These are phyloP conservation scores for Harpagifer antarcticus DNA, from an alignment of 2,797 vertebrate species.

Conservation along the genomic window DNA sequence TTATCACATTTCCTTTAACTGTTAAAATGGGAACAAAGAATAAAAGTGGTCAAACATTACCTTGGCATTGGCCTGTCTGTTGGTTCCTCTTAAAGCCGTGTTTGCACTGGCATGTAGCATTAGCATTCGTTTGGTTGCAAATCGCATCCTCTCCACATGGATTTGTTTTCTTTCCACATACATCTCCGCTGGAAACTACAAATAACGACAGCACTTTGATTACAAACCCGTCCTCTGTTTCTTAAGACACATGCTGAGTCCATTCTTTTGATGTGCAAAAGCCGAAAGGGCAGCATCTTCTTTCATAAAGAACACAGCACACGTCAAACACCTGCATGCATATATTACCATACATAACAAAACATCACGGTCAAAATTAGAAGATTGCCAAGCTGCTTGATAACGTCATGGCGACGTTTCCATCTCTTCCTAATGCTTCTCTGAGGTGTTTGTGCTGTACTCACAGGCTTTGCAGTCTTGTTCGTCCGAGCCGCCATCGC, in stretches of 20 bases:
- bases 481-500: slow-evolving; percentile 93
- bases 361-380: slow-evolving; percentile 56
- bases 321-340: slow-evolving; percentile 61
- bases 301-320: slow-evolving; percentile 46
- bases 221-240: slow-evolving; percentile 48
- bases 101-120: slow-evolving; percentile 94
- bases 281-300: slow-evolving; percentile 53
- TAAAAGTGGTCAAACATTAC: slow-evolving; percentile 75
- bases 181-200: slow-evolving; percentile 89
- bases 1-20: neutral
- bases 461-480: slow-evolving; percentile 93
- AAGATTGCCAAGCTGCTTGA: slow-evolving; percentile 18
- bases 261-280: slow-evolving; percentile 73
- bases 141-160: slow-evolving; percentile 96
- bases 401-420: slow-evolving; percentile 47
- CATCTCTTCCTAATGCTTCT: slow-evolving; percentile 48
- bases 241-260: slow-evolving; percentile 64
- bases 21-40: neutral
- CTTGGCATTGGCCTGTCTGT: slow-evolving; percentile 93
- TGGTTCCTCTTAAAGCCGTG: slow-evolving; percentile 94
- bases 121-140: slow-evolving; percentile 94
- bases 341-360: slow-evolving; percentile 76
- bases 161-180: slow-evolving; percentile 93
- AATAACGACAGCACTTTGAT: slow-evolving; percentile 75
- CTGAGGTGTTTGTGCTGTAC: slow-evolving; percentile 69